These are phyloP conservation scores for Palaemon carinicauda DNA, from an alignment of 1,140 invertebrate genomes.

Conservation along the genomic window DNA sequence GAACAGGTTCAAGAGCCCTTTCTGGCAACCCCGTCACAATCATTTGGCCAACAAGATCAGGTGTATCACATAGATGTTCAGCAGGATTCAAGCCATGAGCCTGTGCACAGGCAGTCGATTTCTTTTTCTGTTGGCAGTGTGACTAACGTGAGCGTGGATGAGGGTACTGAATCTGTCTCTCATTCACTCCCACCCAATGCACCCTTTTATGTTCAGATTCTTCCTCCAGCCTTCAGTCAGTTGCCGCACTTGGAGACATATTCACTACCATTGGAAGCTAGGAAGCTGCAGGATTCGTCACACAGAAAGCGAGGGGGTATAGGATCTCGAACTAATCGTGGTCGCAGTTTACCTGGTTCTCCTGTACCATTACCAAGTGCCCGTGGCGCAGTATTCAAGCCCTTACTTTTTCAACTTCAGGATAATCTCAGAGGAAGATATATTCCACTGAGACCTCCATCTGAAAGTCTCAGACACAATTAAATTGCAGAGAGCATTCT, in stretches of 20 bases:
- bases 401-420: constrained; percentile 31
- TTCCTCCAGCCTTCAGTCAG: constrained; percentile 41
- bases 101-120: not conserved
- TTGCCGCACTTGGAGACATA: constrained; percentile 13
- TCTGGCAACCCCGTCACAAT: too few relatives aligned
- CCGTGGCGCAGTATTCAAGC: constrained; percentile 14
- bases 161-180: not conserved
- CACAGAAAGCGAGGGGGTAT: not conserved
- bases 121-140: not conserved
- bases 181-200: not conserved
- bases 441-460: constrained; percentile 22
- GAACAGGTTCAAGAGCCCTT: too few relatives aligned
- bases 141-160: not conserved
- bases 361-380: constrained; percentile 13
- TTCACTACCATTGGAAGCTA: not conserved
- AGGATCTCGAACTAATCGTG: not conserved
- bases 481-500: too few relatives aligned
- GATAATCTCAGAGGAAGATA: constrained; percentile 18
- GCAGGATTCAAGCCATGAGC: not conserved
- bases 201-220: constrained; percentile 21
- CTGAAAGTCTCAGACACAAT: too few relatives aligned
- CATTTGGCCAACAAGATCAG: not conserved
- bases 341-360: constrained; percentile 15
- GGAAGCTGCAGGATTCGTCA: not conserved
- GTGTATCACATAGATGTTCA: not conserved